Evolutionary conservation across 2,113 vertebrate species (phyloP).

Genomic region (Sturnira hondurensis): DNA sequence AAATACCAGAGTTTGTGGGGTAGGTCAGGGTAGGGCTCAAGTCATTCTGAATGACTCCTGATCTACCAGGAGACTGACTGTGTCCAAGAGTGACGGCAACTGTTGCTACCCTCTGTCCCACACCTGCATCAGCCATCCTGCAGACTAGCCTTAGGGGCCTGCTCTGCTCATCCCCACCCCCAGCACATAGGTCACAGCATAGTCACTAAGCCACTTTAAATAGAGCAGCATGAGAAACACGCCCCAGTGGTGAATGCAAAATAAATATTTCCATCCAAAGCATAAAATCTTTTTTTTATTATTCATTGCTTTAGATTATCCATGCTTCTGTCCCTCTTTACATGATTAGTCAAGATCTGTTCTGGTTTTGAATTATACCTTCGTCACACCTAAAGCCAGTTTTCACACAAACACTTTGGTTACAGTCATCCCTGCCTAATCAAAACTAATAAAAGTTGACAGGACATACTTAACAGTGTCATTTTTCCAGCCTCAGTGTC

Average conservation of each 20-base stretch:
- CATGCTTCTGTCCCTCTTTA: neutral
- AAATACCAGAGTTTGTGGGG: neutral
- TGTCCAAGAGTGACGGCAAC: accelerated
- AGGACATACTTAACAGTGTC: neutral
- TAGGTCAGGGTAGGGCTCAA: accelerated
- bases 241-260: neutral
- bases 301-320: neutral
- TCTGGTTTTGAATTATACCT: neutral
- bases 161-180: neutral
- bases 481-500: neutral
- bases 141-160: neutral
- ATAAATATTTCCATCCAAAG: neutral
- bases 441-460: neutral
- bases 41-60: accelerated
- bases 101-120: too few relatives aligned
- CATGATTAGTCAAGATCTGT: neutral
- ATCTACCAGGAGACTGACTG: neutral
- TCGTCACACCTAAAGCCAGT: neutral
- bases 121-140: accelerated
- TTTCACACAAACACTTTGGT: neutral
- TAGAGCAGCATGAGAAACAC: neutral
- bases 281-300: neutral
- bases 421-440: neutral
- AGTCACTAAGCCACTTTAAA: neutral
- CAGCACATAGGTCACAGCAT: neutral